A percentile compares a stretch with the other conserved stretches of the same genome.
Evolutionary conservation across 2,113 vertebrate genomes (phyloP).

Genomic region (Choloepus hoffmanni): DNA sequence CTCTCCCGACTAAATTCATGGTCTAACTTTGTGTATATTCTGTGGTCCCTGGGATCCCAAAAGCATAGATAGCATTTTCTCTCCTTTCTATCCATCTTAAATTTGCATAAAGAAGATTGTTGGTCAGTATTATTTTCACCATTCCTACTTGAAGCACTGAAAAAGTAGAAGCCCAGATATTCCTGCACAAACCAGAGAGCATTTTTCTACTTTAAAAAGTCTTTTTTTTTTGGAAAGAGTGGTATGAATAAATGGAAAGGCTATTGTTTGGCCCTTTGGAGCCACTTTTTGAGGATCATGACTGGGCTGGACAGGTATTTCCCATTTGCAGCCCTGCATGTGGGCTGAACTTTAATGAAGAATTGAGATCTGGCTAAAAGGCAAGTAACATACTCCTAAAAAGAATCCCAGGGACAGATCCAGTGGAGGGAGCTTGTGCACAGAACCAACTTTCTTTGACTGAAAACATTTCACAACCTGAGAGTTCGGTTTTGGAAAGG

Average conservation of each 20-base stretch:
- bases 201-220: constrained; percentile 42
- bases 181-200: constrained; percentile 40
- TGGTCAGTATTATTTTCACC: background rate
- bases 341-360: constrained; percentile 20
- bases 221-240: background rate
- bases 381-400: constrained; percentile 50
- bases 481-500: constrained; percentile 56
- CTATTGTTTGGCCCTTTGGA: background rate
- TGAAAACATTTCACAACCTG: constrained; percentile 74
- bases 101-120: background rate
- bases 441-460: constrained; percentile 63
- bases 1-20: background rate
- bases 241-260: background rate
- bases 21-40: constrained; percentile 44
- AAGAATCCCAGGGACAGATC: constrained; percentile 16
- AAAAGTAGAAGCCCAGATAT: constrained; percentile 43
- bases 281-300: background rate
- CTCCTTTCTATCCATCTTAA: constrained; percentile 55
- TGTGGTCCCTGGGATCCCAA: constrained; percentile 67
- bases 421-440: background rate
- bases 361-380: constrained; percentile 48
- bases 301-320: constrained; percentile 57
- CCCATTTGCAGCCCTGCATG: constrained; percentile 24
- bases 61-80: background rate
- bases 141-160: background rate